Percentiles rank a stretch among this genome's conserved stretches.
Evolutionary conservation across 2,113 vertebrate genomes (phyloP).

Genomic region (Oryzias woworae): DNA sequence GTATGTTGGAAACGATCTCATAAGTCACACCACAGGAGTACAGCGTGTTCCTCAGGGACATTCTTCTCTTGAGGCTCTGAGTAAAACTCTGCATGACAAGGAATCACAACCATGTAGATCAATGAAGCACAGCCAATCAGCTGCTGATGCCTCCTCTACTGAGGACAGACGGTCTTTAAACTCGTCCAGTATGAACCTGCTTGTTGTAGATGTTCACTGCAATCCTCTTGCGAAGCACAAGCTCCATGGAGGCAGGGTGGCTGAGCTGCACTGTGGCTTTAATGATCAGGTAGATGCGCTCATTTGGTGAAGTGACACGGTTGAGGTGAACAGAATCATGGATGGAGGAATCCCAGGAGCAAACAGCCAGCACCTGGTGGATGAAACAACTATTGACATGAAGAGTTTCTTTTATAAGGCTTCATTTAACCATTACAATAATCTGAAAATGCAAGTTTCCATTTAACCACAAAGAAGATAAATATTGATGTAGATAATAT

Average conservation of each 20-base stretch:
- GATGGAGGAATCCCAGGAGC: slow-evolving; percentile 97
- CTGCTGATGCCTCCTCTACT: not conserved
- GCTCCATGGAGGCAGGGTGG: slow-evolving; percentile 93
- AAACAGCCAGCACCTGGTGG: slow-evolving; percentile 86
- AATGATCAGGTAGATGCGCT: slow-evolving; percentile 94
- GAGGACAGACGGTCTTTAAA: not conserved
- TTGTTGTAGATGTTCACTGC: slow-evolving; percentile 98
- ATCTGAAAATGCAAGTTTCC: too few relatives aligned
- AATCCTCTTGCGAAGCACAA: slow-evolving; percentile 93
- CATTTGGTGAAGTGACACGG: slow-evolving; percentile 88
- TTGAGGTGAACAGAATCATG: slow-evolving; percentile 95
- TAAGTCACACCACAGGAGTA: slow-evolving; percentile 93
- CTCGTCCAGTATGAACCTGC: slow-evolving; percentile 77
- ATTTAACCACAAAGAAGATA: too few relatives aligned
- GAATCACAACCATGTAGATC: not conserved
- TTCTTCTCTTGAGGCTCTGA: slow-evolving; percentile 95
- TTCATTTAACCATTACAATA: too few relatives aligned
- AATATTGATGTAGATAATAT: too few relatives aligned
- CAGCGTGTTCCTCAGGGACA: slow-evolving; percentile 91
- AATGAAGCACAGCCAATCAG: not conserved
- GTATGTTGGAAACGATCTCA: slow-evolving; percentile 98
- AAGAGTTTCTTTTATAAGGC: too few relatives aligned
- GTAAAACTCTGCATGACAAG: slow-evolving; percentile 88
- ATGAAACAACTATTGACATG: not conserved
- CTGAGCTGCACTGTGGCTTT: slow-evolving; percentile 96